Base-by-base conservation (phyloP, 2,113 vertebrate species). In the Pithys albifrons region DNA sequence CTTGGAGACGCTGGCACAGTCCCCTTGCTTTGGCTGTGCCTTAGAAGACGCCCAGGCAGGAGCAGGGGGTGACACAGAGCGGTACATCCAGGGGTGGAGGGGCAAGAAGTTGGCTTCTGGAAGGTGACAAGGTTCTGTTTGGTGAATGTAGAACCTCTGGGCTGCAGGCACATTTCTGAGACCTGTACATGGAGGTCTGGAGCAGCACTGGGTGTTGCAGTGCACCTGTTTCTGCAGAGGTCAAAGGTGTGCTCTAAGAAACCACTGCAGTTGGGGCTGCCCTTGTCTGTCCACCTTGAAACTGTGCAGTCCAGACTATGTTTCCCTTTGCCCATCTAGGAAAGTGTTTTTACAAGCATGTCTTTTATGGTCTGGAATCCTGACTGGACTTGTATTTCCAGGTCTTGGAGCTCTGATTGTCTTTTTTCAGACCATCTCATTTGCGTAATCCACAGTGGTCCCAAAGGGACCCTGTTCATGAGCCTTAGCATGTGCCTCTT, bases 1-100 rank as follows among this genome's bases (percentile, higher is more conserved):
- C 95, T 84, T 4, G 19, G 64, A 79, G 94, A 89, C 35, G 79
- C 90, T 72, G 2, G 55, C 28, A 52, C 69, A 71, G 67, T 79
- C 75, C 93, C 72, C 16, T 13, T 17, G 55, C 71, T 46, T 54
- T 55, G 3, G 7, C 75, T 86, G 72, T 77, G 92, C 37, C 74
- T 85, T 17, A 23, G 4, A 37, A 62, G 85, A 5, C 9, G 59
- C 43, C 37, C 12, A 71, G 90, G 67, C 6, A 27, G 89, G 67
- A 86, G 71, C 19, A 11, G 4, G 7, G 15, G 2, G 66, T 48
- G 65, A 11, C 52, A 28, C 57, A 12, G 59, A 62, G 73, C 3
- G 2, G 43, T 46, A 18, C 10, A 0, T 35, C 43, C 20, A 1
- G 0, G 70, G 57, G 14, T 2, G 46, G 29, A 7, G 14, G 37